Evolutionary conservation across 2,888 invertebrate genomes (phyloP).

Genomic region (Eustalomyia histrio): DNA sequence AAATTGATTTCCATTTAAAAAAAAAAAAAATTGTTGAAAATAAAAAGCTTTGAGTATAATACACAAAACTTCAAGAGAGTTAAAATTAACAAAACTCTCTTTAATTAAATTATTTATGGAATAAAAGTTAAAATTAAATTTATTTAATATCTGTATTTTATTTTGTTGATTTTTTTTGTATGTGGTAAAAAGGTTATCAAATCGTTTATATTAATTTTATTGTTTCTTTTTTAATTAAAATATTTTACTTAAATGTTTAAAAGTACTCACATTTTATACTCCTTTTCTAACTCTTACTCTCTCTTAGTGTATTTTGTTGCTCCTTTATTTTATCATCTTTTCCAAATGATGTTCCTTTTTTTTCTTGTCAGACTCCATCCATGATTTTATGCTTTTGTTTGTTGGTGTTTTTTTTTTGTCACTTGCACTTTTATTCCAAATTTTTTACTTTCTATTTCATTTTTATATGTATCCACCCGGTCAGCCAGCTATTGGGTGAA

Average conservation of each 20-base stretch:
- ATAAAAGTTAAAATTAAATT: neutral
- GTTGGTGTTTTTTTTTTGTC: too few species aligned
- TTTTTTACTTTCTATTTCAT: constrained; percentile 46
- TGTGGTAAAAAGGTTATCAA: neutral
- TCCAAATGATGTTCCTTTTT: neutral
- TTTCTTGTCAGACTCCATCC: neutral
- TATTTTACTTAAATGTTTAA: neutral
- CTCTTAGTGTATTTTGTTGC: neutral
- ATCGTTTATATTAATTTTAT: neutral
- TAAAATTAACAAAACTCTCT: constrained; percentile 9
- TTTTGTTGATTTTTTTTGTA: neutral
- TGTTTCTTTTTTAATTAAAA: constrained; percentile 9
- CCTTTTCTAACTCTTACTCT: constrained; percentile 3
- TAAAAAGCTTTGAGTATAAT: constrained; percentile 34
- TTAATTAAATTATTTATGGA: neutral
- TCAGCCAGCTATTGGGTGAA: constrained; percentile 32
- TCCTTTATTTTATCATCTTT: constrained; percentile 1
- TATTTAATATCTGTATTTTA: neutral
- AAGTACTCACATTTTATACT: constrained; percentile 14
- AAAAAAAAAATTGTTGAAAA: constrained; percentile 28
- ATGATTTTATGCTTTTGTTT: neutral
- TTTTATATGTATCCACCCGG: neutral
- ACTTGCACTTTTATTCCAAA: constrained; percentile 41
- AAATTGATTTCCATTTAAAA: constrained; percentile 51
- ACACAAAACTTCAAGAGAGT: neutral